Evolutionary conservation across 2,113 vertebrate genomes (phyloP).

Genomic region (Desmodus rotundus): DNA sequence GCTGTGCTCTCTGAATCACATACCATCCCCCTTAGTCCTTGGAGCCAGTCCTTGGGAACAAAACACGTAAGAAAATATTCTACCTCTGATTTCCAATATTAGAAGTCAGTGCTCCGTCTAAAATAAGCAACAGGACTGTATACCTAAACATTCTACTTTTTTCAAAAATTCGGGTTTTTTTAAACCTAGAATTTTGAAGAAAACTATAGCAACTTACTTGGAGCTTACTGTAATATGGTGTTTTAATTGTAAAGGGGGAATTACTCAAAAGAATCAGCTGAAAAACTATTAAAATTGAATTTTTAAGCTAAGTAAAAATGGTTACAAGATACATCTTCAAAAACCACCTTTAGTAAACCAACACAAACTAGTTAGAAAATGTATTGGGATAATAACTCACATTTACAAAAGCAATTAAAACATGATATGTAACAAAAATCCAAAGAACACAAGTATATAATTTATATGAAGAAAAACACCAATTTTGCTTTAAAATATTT

Average conservation of each 20-base stretch:
- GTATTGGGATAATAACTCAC: slow-evolving; percentile 20
- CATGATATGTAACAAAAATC: neutral
- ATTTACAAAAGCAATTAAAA: slow-evolving; percentile 40
- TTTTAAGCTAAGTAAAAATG: slow-evolving; percentile 35
- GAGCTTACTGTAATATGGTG: neutral
- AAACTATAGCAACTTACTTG: neutral
- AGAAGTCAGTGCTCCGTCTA: neutral
- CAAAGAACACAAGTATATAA: neutral
- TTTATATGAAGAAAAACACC: neutral
- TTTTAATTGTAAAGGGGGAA: slow-evolving; percentile 34
- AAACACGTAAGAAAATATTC: neutral
- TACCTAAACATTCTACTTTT: neutral
- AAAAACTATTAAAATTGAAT: slow-evolving; percentile 40
- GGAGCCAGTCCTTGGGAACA: neutral
- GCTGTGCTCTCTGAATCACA: neutral
- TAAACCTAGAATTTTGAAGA: neutral
- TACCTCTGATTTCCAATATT: neutral
- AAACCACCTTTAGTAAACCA: neutral
- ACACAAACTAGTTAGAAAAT: slow-evolving; percentile 10
- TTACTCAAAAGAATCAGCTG: slow-evolving; percentile 23
- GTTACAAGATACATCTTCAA: slow-evolving; percentile 26
- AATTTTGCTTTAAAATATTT: neutral
- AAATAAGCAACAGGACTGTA: neutral
- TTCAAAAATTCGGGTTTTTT: slow-evolving; percentile 6
- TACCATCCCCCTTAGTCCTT: neutral